phyloP scores from a whole-genome alignment of 2,113 vertebrate genomes.

The Paracanthobrama guichenoti region DNA sequence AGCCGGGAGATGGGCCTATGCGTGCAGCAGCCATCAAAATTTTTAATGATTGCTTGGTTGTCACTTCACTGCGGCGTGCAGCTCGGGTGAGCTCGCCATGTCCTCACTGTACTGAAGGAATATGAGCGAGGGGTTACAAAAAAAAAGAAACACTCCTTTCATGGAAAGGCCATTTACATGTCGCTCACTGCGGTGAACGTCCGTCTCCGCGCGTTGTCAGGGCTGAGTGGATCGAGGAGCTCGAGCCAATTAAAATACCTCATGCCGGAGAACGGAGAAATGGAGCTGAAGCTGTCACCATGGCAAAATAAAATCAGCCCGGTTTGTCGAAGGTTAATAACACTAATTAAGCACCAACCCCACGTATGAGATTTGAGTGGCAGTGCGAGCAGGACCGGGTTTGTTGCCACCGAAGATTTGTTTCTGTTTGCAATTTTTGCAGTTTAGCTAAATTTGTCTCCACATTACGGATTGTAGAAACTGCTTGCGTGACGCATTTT shows the following conservation, averaged over 20 bases:
- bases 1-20: constrained; percentile 49
- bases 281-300: constrained; percentile 55
- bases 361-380: constrained; percentile 44
- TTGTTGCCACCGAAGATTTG: constrained; percentile 48
- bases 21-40: constrained; percentile 58
- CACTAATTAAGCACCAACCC: constrained; percentile 64
- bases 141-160: constrained; percentile 43
- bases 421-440: constrained; percentile 34
- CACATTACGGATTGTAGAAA: constrained; percentile 17
- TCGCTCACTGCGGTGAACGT: constrained; percentile 60
- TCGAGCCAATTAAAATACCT: constrained; percentile 69
- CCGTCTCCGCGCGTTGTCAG: constrained; percentile 52
- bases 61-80: constrained; percentile 48
- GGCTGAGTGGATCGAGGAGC: constrained; percentile 58
- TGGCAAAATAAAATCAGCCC: constrained; percentile 58
- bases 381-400: constrained; percentile 24
- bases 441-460: background rate
- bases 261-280: constrained; percentile 54
- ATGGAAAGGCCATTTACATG: constrained; percentile 66
- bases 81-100: constrained; percentile 45
- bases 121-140: constrained; percentile 43
- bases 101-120: constrained; percentile 44
- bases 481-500: background rate
- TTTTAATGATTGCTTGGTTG: constrained; percentile 60
- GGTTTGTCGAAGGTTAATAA: constrained; percentile 69